Evolutionary conservation across 2,888 invertebrate genomes (phyloP), one percentile per base, ranked within the genome.

Genomic region (Latrodectus elegans): DNA sequence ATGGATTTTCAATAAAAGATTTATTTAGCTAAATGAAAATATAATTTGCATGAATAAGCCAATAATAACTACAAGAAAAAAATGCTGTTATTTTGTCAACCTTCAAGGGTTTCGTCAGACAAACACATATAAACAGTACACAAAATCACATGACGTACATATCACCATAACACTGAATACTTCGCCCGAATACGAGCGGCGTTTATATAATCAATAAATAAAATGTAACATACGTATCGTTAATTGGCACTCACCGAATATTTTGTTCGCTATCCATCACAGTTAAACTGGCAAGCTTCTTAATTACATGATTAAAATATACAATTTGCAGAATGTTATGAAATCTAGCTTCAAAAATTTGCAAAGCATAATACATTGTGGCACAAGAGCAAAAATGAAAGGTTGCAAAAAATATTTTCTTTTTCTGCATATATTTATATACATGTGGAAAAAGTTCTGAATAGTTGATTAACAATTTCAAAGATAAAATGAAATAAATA

Each of bases 181-280:
- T 82, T 78, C 82, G 64, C 55, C 87, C 82, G 52, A 74, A 74
- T n/a, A 49, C 15, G 86, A 80, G 81, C 64, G 80, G 86, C 80
- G 86, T 86, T 81, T 9, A 53, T 55, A 53, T 70, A 65, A 64
- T 38, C n/a, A 81, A 67, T 38, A 60, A 81, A 81, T 65, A 55
- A 60, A n/a, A 60, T 60, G n/a, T 60, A 60, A 60, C 60, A 60
- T 60, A 81, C 53, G 70, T 74, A 67, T 81, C 22, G 26, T 73
- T 65, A 81, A 73, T 81, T 81, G 81, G 81, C 81, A 81, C 81
- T 52, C 22, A 26, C 12, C n/a, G 51, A 71, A 51, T 51, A 60
- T 60, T 60, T 60, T 60, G 10, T 60, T 60, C 60, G 60, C 12
- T 60, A 60, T 60, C 9, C 60, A 60, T 60, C 60, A 60, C 12